A percentile compares a stretch with the other conserved stretches of the same genome.
phyloP scores from a whole-genome alignment of 2,888 invertebrate genomes.

The Hirtodrosophila trivittata region DNA sequence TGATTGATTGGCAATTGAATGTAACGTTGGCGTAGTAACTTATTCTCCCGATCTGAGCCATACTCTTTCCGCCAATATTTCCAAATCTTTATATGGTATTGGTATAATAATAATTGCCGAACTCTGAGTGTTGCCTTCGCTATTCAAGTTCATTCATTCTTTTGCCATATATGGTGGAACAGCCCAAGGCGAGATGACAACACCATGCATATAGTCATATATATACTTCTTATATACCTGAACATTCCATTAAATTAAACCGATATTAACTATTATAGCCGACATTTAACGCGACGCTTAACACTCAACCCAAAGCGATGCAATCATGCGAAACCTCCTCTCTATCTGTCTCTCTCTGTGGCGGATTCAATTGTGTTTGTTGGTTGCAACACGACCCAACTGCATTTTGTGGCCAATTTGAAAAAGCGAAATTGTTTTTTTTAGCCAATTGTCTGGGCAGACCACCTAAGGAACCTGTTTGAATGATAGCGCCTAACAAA shows the following conservation, averaged over 20 bases:
- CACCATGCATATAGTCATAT: background rate
- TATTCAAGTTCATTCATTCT: slow-evolving; percentile 35
- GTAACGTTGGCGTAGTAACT: slow-evolving; percentile 42
- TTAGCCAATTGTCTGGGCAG: slow-evolving; percentile 36
- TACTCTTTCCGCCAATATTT: slow-evolving; percentile 8
- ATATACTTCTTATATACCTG: slow-evolving; percentile 6
- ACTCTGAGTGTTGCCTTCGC: slow-evolving; percentile 18
- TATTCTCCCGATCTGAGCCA: slow-evolving; percentile 11
- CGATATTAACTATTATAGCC: slow-evolving; percentile 18
- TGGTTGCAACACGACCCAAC: background rate
- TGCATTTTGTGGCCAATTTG: slow-evolving; percentile 55
- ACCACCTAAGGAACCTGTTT: slow-evolving; percentile 63
- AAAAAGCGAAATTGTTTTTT: slow-evolving; percentile 63
- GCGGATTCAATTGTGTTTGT: too few species aligned
- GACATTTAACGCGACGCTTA: slow-evolving; percentile 29
- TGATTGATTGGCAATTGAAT: slow-evolving; percentile 41
- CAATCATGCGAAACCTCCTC: slow-evolving; percentile 49
- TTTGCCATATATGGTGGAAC: slow-evolving; percentile 42
- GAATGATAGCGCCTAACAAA: slow-evolving; percentile 43
- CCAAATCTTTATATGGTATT: slow-evolving; percentile 16
- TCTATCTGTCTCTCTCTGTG: background rate
- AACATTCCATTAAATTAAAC: slow-evolving; percentile 19
- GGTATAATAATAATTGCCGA: slow-evolving; percentile 23
- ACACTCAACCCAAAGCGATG: slow-evolving; percentile 21
- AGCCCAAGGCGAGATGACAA: slow-evolving; percentile 38